Evolutionary conservation across 2,797 vertebrate genomes (phyloP).

Genomic region (Rallus crepitans): DNA sequence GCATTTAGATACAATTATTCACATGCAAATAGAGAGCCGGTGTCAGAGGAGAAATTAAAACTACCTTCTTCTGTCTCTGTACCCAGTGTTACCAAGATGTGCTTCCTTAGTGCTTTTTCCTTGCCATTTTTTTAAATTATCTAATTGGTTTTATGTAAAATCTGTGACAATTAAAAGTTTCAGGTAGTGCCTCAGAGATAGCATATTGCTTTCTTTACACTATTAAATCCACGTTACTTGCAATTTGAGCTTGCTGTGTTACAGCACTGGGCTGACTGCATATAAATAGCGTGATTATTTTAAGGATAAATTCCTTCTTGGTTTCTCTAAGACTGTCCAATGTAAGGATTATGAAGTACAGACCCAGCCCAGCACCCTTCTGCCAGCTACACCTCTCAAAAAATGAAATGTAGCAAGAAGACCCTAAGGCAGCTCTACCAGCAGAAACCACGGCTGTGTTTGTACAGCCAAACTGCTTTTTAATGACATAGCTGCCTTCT

Average conservation of each 20-base stretch:
- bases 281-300: background rate
- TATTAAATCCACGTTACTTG: background rate
- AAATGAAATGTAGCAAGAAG: accelerated
- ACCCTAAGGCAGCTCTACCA: background rate
- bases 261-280: accelerated
- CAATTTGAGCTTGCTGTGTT: background rate
- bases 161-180: background rate
- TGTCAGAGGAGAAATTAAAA: background rate
- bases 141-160: background rate
- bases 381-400: background rate
- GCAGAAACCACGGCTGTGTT: background rate
- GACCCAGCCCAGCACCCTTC: background rate
- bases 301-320: background rate
- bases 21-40: background rate
- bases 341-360: background rate
- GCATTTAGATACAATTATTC: background rate
- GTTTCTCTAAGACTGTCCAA: background rate
- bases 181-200: background rate
- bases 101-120: background rate
- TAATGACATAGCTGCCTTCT: background rate
- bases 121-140: background rate
- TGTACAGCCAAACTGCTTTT: background rate
- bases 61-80: background rate
- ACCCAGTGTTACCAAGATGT: background rate
- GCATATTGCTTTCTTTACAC: background rate